Evolutionary conservation across 2,113 vertebrate genomes (phyloP).

Genomic region (Sorex araneus): DNA sequence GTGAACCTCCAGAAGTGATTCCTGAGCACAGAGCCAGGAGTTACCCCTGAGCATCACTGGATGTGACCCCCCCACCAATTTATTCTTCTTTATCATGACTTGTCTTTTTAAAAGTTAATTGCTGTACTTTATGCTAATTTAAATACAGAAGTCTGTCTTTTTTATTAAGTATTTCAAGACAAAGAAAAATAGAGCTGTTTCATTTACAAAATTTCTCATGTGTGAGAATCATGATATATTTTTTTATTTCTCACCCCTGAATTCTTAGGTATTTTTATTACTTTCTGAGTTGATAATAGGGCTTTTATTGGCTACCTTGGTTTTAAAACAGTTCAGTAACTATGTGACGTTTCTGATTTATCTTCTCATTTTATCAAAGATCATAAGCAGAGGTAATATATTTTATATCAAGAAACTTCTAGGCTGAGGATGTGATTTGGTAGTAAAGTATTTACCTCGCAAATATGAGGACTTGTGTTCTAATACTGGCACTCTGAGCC

Average conservation of each 20-base stretch:
- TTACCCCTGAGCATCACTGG: too few relatives aligned
- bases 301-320: background rate
- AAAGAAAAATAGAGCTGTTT: background rate
- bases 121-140: slow-evolving; percentile 20
- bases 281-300: background rate
- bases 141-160: background rate
- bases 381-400: background rate
- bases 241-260: background rate
- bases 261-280: slow-evolving; percentile 45
- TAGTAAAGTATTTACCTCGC: too few relatives aligned
- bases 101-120: slow-evolving; percentile 39
- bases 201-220: background rate
- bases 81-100: slow-evolving; percentile 12
- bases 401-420: background rate
- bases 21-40: too few relatives aligned
- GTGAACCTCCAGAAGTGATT: too few relatives aligned
- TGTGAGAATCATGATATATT: background rate
- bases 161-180: background rate
- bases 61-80: background rate
- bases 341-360: slow-evolving; percentile 33
- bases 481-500: too few relatives aligned
- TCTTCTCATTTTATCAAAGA: slow-evolving; percentile 1
- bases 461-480: too few relatives aligned
- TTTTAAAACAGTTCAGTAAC: background rate
- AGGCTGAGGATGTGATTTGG: too few relatives aligned